Conservation (phyloP, 2,113 vertebrate genomes). For the Dipodomys ordii region DNA sequence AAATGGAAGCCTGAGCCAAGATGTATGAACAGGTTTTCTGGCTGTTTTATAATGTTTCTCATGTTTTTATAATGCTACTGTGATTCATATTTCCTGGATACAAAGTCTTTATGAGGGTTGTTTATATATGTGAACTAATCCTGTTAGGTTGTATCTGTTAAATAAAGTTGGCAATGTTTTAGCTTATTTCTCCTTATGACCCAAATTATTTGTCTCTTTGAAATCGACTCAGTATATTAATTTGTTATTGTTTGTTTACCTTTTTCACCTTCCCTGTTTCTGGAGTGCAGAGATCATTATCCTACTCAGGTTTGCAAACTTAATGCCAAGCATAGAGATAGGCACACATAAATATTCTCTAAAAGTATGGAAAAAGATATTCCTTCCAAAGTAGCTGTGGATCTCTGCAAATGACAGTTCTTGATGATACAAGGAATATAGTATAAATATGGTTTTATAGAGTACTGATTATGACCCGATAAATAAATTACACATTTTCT, state of each 20-base stretch:
- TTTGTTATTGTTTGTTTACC: background rate
- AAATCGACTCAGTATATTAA: background rate
- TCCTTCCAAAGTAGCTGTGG: background rate
- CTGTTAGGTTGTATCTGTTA: constrained; percentile 42
- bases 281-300: background rate
- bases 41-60: constrained; percentile 32
- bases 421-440: background rate
- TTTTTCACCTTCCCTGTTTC: background rate
- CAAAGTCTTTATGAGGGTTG: background rate
- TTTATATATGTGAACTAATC: background rate
- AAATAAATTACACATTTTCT: background rate
- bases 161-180: constrained; percentile 21
- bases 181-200: constrained; percentile 11
- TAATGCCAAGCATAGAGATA: background rate
- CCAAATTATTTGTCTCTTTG: constrained; percentile 31
- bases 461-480: background rate
- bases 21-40: constrained; percentile 48
- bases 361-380: background rate
- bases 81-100: constrained; percentile 50
- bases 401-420: background rate
- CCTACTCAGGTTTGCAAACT: background rate
- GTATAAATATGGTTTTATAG: background rate
- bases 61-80: constrained; percentile 3
- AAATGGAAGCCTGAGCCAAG: constrained; percentile 21
- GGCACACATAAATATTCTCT: background rate